Evolutionary conservation across 2,113 vertebrate genomes (phyloP).

Genomic region (Oreocharis arfaki): DNA sequence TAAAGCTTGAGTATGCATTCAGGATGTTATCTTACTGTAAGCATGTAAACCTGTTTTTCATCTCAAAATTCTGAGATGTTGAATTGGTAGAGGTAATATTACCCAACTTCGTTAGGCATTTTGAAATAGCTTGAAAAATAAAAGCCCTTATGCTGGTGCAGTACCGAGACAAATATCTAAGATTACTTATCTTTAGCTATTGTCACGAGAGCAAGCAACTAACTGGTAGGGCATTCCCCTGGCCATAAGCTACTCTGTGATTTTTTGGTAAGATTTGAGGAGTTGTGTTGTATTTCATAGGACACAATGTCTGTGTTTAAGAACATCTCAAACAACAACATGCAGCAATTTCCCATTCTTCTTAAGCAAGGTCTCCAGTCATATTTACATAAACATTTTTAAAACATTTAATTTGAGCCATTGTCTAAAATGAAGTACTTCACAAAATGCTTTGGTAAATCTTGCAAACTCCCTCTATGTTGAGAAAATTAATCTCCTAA

Average conservation of each 20-base stretch:
- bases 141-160: background rate
- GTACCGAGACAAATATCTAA: background rate
- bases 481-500: background rate
- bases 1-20: constrained; percentile 12
- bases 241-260: background rate
- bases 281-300: background rate
- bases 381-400: background rate
- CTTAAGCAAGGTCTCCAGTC: background rate
- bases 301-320: background rate
- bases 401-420: background rate
- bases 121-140: constrained; percentile 38
- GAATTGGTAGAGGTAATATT: background rate
- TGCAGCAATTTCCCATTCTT: background rate
- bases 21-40: constrained; percentile 44
- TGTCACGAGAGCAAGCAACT: background rate
- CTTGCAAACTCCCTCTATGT: background rate
- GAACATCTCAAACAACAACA: background rate
- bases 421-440: background rate
- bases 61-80: constrained; percentile 13
- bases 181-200: constrained; percentile 1
- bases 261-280: background rate
- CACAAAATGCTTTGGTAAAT: background rate
- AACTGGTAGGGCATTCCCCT: background rate
- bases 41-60: constrained; percentile 11
- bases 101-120: background rate